These are phyloP conservation scores for Aphelenchoides besseyi DNA, from an alignment of 1,140 invertebrate species.

Conservation along the genomic window DNA sequence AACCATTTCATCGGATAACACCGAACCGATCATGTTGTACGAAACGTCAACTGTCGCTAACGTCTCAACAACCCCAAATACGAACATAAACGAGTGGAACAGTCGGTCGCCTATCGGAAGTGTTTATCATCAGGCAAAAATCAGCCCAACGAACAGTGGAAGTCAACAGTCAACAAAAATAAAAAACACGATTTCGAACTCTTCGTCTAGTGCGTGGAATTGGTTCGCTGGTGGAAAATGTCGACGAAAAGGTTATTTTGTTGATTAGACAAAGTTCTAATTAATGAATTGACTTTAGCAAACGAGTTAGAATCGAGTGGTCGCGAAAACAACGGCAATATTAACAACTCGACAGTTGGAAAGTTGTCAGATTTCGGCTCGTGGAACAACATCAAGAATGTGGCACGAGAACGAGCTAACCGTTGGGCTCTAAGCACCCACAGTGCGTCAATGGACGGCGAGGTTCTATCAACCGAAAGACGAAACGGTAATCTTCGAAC, in stretches of 20 bases:
- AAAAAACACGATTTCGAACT: neutral
- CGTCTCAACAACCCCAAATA: neutral
- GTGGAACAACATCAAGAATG: constrained; percentile 13
- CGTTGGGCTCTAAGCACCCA: neutral
- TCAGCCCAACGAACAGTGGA: constrained; percentile 14
- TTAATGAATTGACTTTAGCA: neutral
- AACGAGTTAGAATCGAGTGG: neutral
- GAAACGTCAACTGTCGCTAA: neutral
- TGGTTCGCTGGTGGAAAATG: constrained; percentile 1
- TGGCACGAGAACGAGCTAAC: constrained; percentile 1
- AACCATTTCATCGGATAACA: constrained; percentile 1
- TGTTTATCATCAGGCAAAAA: constrained; percentile 7
- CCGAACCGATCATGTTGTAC: neutral
- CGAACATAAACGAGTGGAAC: constrained; percentile 1
- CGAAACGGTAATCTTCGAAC: neutral
- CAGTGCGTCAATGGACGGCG: neutral
- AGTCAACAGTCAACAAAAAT: neutral
- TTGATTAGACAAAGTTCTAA: neutral
- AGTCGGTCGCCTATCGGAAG: constrained; percentile 7
- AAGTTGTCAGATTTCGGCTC: neutral
- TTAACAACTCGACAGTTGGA: neutral
- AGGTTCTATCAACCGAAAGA: neutral
- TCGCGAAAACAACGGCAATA: neutral
- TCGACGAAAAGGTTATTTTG: neutral
- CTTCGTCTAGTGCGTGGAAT: constrained; percentile 7